phyloP scores from a whole-genome alignment of 2,113 vertebrate genomes.

The Cathartes aura region DNA sequence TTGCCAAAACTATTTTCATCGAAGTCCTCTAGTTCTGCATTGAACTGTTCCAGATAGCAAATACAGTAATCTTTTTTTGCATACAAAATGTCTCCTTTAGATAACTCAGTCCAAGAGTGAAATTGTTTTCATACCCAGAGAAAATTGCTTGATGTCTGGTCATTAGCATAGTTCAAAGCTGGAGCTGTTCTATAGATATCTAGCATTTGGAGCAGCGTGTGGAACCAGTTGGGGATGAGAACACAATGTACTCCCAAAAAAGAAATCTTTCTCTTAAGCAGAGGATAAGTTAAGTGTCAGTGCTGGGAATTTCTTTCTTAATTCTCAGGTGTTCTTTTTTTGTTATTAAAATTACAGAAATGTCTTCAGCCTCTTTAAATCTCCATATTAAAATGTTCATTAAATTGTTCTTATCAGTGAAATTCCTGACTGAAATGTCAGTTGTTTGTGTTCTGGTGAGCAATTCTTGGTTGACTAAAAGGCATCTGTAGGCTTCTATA shows the following conservation, averaged over 20 bases:
- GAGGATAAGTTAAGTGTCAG: conserved; percentile 32
- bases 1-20: background rate
- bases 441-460: conserved; percentile 27
- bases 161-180: conserved; percentile 20
- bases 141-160: conserved; percentile 9
- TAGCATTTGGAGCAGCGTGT: background rate
- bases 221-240: conserved; percentile 21
- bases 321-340: background rate
- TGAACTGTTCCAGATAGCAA: background rate
- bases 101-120: background rate
- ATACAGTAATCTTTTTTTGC: background rate
- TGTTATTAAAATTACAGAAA: background rate
- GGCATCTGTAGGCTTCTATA: conserved; percentile 4
- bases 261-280: background rate
- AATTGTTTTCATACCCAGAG: conserved; percentile 24
- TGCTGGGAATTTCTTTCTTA: background rate
- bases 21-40: background rate
- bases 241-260: conserved; percentile 11
- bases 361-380: background rate
- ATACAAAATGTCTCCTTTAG: background rate
- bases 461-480: conserved; percentile 29
- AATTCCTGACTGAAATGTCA: conserved; percentile 45
- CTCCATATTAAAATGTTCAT: background rate
- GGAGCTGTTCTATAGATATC: conserved; percentile 48
- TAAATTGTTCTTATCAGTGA: background rate